A percentile compares a stretch with the other conserved stretches of the same genome.
Conservation (phyloP, 2,797 vertebrate species). For the Acanthurus leucopareius region DNA sequence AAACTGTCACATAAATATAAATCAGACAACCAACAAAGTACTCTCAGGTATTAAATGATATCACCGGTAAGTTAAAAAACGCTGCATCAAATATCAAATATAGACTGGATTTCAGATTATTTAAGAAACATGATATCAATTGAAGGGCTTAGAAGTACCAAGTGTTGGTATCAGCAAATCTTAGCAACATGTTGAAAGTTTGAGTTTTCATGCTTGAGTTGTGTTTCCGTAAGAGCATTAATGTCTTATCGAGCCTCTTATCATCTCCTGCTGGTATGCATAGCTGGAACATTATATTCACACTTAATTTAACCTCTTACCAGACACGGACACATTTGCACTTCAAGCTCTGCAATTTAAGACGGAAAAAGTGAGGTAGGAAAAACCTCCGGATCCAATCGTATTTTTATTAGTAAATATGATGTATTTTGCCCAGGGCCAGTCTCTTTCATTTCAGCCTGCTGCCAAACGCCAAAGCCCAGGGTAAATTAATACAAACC, state of each 20-base stretch:
- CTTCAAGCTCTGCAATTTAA: slow-evolving; percentile 69
- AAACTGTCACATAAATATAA: slow-evolving; percentile 16
- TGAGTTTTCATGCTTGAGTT: slow-evolving; percentile 58
- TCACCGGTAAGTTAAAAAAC: background rate
- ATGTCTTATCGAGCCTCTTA: slow-evolving; percentile 70
- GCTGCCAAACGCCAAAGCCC: slow-evolving; percentile 79
- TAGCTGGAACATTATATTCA: slow-evolving; percentile 75
- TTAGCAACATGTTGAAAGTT: slow-evolving; percentile 53
- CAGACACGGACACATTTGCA: slow-evolving; percentile 75
- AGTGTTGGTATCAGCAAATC: slow-evolving; percentile 59
- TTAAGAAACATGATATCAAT: background rate
- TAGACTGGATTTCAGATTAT: background rate
- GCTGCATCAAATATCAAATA: background rate
- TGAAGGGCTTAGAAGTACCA: slow-evolving; percentile 20
- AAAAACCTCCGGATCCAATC: slow-evolving; percentile 52
- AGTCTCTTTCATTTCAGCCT: slow-evolving; percentile 79
- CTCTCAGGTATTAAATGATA: slow-evolving; percentile 4
- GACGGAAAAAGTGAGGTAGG: slow-evolving; percentile 60
- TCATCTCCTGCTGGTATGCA: slow-evolving; percentile 60
- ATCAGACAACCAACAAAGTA: background rate
- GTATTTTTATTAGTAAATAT: slow-evolving; percentile 83
- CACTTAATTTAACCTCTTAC: slow-evolving; percentile 73
- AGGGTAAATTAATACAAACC: slow-evolving; percentile 82
- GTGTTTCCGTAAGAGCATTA: slow-evolving; percentile 67
- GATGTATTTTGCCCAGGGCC: slow-evolving; percentile 75